Conservation (phyloP, 2,113 vertebrate genomes). For the Hyla sarda region DNA sequence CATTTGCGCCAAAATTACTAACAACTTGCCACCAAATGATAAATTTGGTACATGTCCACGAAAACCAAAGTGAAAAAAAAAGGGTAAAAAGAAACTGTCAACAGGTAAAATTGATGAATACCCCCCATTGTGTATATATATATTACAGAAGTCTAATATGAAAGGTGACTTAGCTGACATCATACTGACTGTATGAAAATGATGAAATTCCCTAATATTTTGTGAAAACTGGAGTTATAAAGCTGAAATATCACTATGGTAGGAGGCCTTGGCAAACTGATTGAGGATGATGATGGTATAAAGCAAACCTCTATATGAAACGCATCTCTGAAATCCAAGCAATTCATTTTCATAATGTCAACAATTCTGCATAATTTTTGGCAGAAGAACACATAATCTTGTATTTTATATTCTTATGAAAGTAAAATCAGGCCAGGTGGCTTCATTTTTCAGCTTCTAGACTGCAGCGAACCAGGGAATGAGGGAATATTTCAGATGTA, state of each 20-base stretch:
- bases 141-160: not conserved
- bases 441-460: not conserved
- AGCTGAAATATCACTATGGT: not conserved
- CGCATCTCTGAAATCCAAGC: not conserved
- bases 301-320: not conserved
- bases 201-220: not conserved
- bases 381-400: slow-evolving; percentile 1
- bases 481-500: not conserved
- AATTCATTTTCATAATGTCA: not conserved
- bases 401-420: slow-evolving; percentile 8
- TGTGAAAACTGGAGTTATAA: not conserved
- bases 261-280: not conserved
- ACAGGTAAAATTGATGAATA: too few species aligned
- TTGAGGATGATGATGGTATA: not conserved
- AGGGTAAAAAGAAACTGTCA: too few species aligned
- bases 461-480: not conserved
- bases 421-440: slow-evolving; percentile 1
- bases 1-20: too few species aligned
- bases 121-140: not conserved
- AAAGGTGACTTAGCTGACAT: not conserved
- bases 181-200: not conserved
- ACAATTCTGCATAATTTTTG: not conserved
- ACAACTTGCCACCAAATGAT: too few species aligned
- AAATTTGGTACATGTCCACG: too few species aligned
- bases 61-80: too few species aligned